phyloP scores from a whole-genome alignment of 2,888 invertebrate species.

The Dasypolia templi region DNA sequence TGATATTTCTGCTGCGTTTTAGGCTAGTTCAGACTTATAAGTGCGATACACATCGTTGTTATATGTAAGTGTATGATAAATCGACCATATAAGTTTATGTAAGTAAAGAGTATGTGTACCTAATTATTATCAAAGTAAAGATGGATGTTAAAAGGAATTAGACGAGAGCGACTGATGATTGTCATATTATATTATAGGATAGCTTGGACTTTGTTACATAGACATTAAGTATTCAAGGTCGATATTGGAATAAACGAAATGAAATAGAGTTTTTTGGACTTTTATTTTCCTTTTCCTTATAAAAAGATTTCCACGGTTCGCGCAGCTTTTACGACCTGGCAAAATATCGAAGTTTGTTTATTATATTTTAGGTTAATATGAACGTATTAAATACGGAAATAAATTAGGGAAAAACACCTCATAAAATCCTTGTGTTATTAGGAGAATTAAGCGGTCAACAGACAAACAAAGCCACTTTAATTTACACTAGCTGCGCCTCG shows the following conservation, averaged over 20 bases:
- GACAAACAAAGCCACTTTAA: background rate
- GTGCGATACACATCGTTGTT: constrained; percentile 48
- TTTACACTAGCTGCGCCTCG: background rate
- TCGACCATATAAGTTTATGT: constrained; percentile 62
- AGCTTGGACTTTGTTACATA: constrained; percentile 89
- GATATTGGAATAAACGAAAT: constrained; percentile 88
- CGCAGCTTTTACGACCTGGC: background rate
- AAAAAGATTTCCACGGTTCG: background rate
- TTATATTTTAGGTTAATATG: background rate
- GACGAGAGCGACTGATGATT: constrained; percentile 72
- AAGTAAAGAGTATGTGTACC: constrained; percentile 67
- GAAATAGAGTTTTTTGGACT: constrained; percentile 77
- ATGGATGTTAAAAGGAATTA: constrained; percentile 64
- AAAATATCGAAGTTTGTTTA: background rate
- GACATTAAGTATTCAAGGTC: constrained; percentile 88
- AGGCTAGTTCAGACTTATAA: constrained; percentile 38
- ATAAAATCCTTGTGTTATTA: background rate
- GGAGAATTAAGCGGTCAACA: too few relatives aligned
- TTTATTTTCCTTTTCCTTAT: constrained; percentile 28
- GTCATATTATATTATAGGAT: constrained; percentile 72
- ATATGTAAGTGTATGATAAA: constrained; percentile 59
- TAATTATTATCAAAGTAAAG: constrained; percentile 70
- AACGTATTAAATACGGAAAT: background rate
- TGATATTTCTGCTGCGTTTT: constrained; percentile 25
- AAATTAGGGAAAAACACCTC: background rate